Conservation (phyloP, 2,888 invertebrate genomes). For the Chloromyia formosa region DNA sequence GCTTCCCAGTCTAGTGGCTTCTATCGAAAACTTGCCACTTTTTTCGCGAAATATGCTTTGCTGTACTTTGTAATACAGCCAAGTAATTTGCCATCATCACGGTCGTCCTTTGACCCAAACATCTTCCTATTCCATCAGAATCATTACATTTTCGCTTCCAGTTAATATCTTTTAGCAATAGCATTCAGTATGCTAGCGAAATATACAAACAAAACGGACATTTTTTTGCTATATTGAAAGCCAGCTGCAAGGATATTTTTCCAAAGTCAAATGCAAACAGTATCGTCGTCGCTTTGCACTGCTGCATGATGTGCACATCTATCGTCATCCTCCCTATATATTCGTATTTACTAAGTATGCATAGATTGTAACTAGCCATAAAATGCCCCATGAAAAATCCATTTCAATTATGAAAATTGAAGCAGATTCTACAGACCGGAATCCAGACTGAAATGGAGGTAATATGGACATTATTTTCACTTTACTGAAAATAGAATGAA, state of each 20-base stretch:
- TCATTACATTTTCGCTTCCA: background rate
- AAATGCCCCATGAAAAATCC: slow-evolving; percentile 36
- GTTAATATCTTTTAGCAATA: slow-evolving; percentile 23
- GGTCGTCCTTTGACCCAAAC: no score
- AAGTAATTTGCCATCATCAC: no score
- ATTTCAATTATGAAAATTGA: slow-evolving; percentile 44
- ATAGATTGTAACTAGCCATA: slow-evolving; percentile 24
- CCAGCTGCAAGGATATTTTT: slow-evolving; percentile 12
- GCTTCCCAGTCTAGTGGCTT: no score
- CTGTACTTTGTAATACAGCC: no score
- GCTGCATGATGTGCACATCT: background rate
- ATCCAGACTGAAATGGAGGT: slow-evolving; percentile 3
- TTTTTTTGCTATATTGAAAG: slow-evolving; percentile 10
- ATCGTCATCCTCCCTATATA: background rate
- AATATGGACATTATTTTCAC: slow-evolving; percentile 28
- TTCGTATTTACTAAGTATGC: background rate
- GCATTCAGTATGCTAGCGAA: background rate
- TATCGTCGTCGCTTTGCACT: slow-evolving; percentile 1
- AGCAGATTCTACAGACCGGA: slow-evolving; percentile 14
- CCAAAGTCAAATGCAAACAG: slow-evolving; percentile 14
- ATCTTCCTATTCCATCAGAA: no score
- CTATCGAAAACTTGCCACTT: no score
- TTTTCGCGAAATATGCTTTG: no score
- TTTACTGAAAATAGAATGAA: slow-evolving; percentile 21
- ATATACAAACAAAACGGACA: background rate